Percentiles rank a stretch among this genome's conserved stretches.
phyloP scores from a whole-genome alignment of 30 jellyfish, hydroid and myxozoan genomes.

The Aurelia coerulea region DNA sequence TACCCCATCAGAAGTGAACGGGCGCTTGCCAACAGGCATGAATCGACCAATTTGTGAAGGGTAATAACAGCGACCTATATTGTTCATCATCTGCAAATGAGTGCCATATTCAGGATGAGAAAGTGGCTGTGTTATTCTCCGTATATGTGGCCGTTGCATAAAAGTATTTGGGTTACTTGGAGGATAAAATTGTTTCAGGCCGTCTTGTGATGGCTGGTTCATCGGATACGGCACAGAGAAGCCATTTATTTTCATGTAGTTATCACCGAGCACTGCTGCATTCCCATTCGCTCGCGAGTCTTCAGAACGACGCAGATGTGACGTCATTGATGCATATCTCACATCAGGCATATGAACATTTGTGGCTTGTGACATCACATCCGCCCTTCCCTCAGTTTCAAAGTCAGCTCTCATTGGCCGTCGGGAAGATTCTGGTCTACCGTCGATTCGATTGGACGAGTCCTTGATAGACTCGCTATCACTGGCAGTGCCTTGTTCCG shows the following conservation, averaged over 20 bases:
- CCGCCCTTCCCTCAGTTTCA: conserved; percentile 26
- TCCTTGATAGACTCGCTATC: conserved; percentile 68
- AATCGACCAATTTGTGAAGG: conserved; percentile 63
- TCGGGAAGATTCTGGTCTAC: conserved; percentile 22
- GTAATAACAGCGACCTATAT: conserved; percentile 57
- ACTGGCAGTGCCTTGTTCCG: conserved; percentile 73
- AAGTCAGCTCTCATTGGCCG: conserved; percentile 29
- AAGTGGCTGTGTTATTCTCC: conserved; percentile 69
- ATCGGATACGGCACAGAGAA: conserved; percentile 47
- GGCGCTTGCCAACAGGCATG: conserved; percentile 75
- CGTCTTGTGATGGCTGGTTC: conserved; percentile 21
- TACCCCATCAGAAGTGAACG: conserved; percentile 50
- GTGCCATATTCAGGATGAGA: conserved; percentile 67
- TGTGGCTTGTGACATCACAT: conserved; percentile 14
- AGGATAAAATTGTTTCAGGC: conserved; percentile 36
- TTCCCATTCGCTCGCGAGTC: conserved; percentile 45
- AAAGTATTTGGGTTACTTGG: conserved; percentile 32
- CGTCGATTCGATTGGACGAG: conserved; percentile 21
- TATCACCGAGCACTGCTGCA: conserved; percentile 3
- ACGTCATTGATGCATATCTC: conserved; percentile 17
- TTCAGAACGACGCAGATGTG: conserved; percentile 6
- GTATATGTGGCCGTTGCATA: conserved; percentile 51
- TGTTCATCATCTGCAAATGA: conserved; percentile 54
- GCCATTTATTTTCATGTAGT: conserved; percentile 51
- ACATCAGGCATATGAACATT: conserved; percentile 47